phyloP scores from a whole-genome alignment of 2,888 invertebrate species.

The Pyrrhosoma nymphula region DNA sequence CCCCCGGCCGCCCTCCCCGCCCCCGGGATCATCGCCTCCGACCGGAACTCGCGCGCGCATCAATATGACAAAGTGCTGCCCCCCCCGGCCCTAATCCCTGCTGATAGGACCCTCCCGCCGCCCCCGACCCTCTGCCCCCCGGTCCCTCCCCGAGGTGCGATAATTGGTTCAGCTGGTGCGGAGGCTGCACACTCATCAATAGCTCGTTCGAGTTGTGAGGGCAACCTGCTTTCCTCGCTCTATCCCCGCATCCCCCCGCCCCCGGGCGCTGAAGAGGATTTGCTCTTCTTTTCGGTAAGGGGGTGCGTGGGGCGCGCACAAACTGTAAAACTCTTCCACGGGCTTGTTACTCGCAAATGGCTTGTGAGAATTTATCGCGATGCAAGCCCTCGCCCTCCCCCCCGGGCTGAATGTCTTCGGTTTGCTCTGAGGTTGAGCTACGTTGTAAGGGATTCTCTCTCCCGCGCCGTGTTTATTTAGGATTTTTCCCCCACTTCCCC shows the following conservation, averaged over 20 bases:
- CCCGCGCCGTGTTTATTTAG: background rate
- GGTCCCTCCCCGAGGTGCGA: constrained; percentile 75
- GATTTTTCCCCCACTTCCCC: background rate
- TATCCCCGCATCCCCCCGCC: background rate
- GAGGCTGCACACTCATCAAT: constrained; percentile 83
- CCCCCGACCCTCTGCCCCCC: background rate
- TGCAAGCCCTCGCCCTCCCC: background rate
- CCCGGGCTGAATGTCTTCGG: background rate
- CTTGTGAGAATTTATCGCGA: constrained; percentile 46
- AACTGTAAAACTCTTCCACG: background rate
- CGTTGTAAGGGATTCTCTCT: background rate
- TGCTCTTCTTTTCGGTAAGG: background rate
- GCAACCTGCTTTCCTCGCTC: constrained; percentile 75
- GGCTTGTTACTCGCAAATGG: constrained; percentile 61
- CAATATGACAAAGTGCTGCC: constrained; percentile 78
- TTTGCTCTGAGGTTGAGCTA: background rate
- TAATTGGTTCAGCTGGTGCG: constrained; percentile 84
- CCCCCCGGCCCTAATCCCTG: constrained; percentile 37
- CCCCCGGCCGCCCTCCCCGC: background rate
- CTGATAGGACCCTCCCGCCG: constrained; percentile 23
- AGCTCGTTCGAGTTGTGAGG: constrained; percentile 79
- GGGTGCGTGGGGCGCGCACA: background rate
- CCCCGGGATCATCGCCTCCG: constrained; percentile 68
- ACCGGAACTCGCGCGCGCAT: constrained; percentile 74
- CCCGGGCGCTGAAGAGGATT: background rate